Percentiles rank a stretch among this genome's conserved stretches.
Evolutionary conservation across 2,888 invertebrate species (phyloP).

Genomic region (Scaptodrosophila latifasciaeformis): DNA sequence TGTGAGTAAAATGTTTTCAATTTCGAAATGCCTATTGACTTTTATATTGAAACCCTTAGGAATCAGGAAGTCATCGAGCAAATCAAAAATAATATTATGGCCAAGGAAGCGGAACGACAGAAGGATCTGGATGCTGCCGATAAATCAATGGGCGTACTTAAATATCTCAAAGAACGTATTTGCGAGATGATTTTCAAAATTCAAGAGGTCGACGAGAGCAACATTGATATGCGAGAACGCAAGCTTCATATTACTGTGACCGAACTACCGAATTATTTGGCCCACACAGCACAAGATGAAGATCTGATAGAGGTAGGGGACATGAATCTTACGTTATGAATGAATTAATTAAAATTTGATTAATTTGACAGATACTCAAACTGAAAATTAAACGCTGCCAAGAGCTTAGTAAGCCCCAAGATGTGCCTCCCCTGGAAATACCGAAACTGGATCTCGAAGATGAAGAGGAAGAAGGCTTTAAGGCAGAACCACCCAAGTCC

Average conservation of each 20-base stretch:
- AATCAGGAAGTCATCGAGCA: conserved; percentile 83
- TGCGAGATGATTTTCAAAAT: conserved; percentile 74
- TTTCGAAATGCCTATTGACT: not conserved
- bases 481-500: conserved; percentile 63
- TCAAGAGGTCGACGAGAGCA: conserved; percentile 73
- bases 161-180: conserved; percentile 71
- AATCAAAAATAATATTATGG: conserved; percentile 78
- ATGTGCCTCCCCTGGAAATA: conserved; percentile 45
- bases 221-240: conserved; percentile 60
- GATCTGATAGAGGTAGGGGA: conserved; percentile 70
- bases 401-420: conserved; percentile 56
- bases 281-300: conserved; percentile 64
- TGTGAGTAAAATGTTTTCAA: conserved; percentile 77
- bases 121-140: conserved; percentile 72
- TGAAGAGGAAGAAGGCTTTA: conserved; percentile 56
- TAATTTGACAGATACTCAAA: conserved; percentile 67
- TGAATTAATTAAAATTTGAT: too few relatives aligned
- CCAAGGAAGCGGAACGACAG: conserved; percentile 75
- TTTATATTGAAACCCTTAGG: conserved; percentile 74
- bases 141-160: conserved; percentile 67
- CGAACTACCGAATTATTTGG: conserved; percentile 66
- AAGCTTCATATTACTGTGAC: conserved; percentile 57
- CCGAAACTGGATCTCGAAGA: conserved; percentile 63
- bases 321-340: too few relatives aligned
- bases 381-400: conserved; percentile 70